phyloP scores from a whole-genome alignment of 2,888 invertebrate genomes.

The Drosophila phalerata region DNA sequence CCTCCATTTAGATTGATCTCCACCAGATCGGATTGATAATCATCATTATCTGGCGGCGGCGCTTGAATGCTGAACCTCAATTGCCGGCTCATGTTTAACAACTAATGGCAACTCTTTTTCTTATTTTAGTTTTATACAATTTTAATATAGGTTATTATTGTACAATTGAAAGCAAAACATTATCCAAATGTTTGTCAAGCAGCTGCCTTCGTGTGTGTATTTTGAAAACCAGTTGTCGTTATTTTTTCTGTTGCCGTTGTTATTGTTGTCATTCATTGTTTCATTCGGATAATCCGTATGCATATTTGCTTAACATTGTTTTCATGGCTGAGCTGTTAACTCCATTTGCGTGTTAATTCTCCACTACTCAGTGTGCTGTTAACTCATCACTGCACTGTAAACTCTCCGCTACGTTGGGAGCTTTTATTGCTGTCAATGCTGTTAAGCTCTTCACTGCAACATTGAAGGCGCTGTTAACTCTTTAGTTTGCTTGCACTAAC shows the following conservation, averaged over 20 bases:
- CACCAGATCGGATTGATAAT: slow-evolving; percentile 65
- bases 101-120: slow-evolving; percentile 15
- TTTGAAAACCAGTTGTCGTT: slow-evolving; percentile 69
- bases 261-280: slow-evolving; percentile 26
- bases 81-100: slow-evolving; percentile 64
- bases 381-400: background rate
- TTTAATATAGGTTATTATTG: slow-evolving; percentile 71
- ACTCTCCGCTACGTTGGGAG: too few relatives aligned
- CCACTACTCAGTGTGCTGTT: too few relatives aligned
- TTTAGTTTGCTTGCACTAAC: background rate
- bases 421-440: background rate
- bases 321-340: slow-evolving; percentile 61
- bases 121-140: slow-evolving; percentile 49
- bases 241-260: slow-evolving; percentile 16
- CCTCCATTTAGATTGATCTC: slow-evolving; percentile 72
- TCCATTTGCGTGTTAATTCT: background rate
- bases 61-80: slow-evolving; percentile 62
- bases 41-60: slow-evolving; percentile 29
- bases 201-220: slow-evolving; percentile 25
- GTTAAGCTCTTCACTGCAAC: background rate
- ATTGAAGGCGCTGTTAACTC: background rate
- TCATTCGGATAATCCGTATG: slow-evolving; percentile 27
- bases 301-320: slow-evolving; percentile 69
- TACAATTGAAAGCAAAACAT: slow-evolving; percentile 58
- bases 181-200: slow-evolving; percentile 55